phyloP scores from a whole-genome alignment of 2,113 vertebrate species.

The Daubentonia madagascariensis region DNA sequence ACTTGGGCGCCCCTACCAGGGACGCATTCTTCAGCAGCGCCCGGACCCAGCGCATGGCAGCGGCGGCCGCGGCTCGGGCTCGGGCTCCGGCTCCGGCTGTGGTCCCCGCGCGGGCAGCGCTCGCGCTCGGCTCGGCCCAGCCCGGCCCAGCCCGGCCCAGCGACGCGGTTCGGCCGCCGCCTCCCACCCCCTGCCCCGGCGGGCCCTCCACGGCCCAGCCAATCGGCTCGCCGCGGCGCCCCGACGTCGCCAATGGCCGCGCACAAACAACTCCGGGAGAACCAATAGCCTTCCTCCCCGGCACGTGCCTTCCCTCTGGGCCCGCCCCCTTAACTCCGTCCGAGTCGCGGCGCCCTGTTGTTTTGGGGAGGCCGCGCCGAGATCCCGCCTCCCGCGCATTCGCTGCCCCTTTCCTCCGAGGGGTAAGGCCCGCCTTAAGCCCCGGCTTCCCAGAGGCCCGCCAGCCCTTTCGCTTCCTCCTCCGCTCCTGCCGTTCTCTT shows the following conservation, averaged over 20 bases:
- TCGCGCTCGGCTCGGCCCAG: not conserved
- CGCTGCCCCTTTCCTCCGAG: not conserved
- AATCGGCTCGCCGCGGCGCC: slow-evolving; percentile 25
- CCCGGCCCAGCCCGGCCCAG: not conserved
- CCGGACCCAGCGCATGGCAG: slow-evolving; percentile 91
- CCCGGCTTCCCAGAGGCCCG: not conserved
- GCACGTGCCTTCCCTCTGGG: slow-evolving; percentile 63
- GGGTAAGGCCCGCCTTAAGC: not conserved
- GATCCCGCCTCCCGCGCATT: not conserved
- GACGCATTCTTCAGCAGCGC: slow-evolving; percentile 90
- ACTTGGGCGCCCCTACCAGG: slow-evolving; percentile 89
- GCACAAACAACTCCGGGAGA: slow-evolving; percentile 61
- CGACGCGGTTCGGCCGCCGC: not conserved
- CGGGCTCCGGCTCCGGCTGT: not conserved
- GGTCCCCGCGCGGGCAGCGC: not conserved
- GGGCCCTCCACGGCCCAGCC: not conserved
- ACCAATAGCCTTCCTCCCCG: slow-evolving; percentile 53
- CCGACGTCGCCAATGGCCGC: slow-evolving; percentile 41
- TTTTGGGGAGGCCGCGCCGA: not conserved
- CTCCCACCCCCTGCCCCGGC: not conserved
- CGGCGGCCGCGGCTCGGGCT: not conserved
- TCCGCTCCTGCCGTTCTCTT: not conserved
- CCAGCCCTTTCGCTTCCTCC: not conserved
- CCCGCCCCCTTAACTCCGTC: slow-evolving; percentile 46
- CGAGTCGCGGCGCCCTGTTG: not conserved